A percentile compares a stretch with the other conserved stretches of the same genome.
Evolutionary conservation across 2,797 vertebrate species (phyloP).

Genomic region (Poecilia wingei): DNA sequence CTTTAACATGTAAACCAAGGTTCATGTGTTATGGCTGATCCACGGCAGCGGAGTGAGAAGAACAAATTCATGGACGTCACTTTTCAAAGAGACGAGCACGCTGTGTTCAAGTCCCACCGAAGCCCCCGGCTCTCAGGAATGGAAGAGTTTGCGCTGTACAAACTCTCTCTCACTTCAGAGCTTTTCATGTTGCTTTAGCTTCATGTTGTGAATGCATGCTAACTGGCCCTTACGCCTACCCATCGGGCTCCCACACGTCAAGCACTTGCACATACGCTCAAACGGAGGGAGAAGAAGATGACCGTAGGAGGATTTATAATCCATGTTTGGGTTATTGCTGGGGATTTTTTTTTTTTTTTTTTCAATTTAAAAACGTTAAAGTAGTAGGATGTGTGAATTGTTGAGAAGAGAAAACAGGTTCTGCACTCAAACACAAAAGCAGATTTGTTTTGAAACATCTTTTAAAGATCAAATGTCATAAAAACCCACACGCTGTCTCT

Average conservation of each 20-base stretch:
- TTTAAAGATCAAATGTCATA: constrained; percentile 47
- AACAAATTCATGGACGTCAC: constrained; percentile 66
- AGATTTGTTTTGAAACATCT: constrained; percentile 43
- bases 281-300: constrained; percentile 16
- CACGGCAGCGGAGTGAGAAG: constrained; percentile 58
- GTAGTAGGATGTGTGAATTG: constrained; percentile 24
- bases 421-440: constrained; percentile 33
- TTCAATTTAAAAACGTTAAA: constrained; percentile 29
- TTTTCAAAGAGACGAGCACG: constrained; percentile 46
- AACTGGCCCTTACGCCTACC: constrained; percentile 60
- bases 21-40: constrained; percentile 38
- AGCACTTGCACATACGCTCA: constrained; percentile 19
- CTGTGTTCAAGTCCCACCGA: constrained; percentile 46
- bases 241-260: constrained; percentile 60
- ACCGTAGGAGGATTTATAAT: constrained; percentile 25
- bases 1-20: constrained; percentile 12
- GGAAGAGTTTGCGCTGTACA: constrained; percentile 51
- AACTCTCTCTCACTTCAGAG: constrained; percentile 24
- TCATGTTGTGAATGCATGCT: constrained; percentile 53
- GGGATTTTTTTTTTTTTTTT: constrained; percentile 7
- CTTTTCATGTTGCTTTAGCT: constrained; percentile 37
- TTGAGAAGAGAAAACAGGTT: constrained; percentile 14
- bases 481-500: constrained; percentile 18
- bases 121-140: constrained; percentile 44
- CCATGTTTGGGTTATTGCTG: constrained; percentile 34